Evolutionary conservation across 2,113 vertebrate species (phyloP).

Genomic region (Corythornis madagascariensis): DNA sequence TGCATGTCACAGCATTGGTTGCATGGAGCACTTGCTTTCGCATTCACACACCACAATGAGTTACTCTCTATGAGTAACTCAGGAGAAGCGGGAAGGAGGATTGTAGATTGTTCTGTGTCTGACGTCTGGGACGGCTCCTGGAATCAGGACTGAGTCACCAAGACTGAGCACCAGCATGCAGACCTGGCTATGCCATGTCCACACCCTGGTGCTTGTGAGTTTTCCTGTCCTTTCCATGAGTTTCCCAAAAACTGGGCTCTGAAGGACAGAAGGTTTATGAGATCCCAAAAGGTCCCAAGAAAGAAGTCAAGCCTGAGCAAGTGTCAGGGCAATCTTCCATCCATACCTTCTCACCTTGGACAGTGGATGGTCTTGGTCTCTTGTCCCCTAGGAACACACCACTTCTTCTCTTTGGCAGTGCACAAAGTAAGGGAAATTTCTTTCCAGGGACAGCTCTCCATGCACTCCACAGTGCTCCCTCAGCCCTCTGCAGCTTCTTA

Average conservation of each 20-base stretch:
- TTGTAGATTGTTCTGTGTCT: background rate
- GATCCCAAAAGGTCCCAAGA: background rate
- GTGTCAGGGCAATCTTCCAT: background rate
- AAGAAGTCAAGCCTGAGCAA: fast-evolving
- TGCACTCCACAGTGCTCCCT: background rate
- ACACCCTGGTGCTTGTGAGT: background rate
- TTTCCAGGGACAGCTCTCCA: background rate
- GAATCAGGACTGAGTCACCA: background rate
- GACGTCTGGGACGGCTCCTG: background rate
- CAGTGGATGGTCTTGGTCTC: background rate
- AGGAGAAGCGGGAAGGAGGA: background rate
- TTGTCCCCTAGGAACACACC: background rate
- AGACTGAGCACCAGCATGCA: fast-evolving
- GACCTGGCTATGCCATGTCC: background rate
- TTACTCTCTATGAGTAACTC: background rate
- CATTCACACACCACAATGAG: background rate
- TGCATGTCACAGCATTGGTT: fast-evolving
- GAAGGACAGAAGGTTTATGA: background rate
- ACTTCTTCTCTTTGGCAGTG: background rate
- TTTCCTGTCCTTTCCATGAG: background rate
- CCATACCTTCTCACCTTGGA: fast-evolving
- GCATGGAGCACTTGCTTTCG: fast-evolving
- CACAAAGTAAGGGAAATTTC: background rate
- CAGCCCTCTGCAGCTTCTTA: background rate
- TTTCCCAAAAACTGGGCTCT: background rate